Evolutionary conservation across 2,113 vertebrate species (phyloP).

Genomic region (Xyliphius kryptos): DNA sequence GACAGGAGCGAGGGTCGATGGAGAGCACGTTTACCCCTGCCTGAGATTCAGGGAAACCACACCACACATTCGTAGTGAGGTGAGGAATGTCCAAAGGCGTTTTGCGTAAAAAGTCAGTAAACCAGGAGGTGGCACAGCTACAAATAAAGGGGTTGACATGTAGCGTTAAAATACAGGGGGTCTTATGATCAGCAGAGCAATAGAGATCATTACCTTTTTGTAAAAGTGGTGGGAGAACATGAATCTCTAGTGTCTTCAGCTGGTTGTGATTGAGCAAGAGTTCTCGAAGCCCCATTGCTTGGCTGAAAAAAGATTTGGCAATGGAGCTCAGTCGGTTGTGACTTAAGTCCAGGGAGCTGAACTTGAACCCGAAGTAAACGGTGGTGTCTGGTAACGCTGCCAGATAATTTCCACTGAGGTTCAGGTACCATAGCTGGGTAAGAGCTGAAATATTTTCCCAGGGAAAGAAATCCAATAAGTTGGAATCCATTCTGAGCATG

Average conservation of each 20-base stretch:
- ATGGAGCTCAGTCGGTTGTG: constrained; percentile 61
- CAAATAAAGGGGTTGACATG: constrained; percentile 72
- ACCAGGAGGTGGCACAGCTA: constrained; percentile 66
- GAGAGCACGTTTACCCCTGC: constrained; percentile 56
- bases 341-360: constrained; percentile 67
- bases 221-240: constrained; percentile 52
- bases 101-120: constrained; percentile 65
- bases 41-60: constrained; percentile 64
- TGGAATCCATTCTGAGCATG: constrained; percentile 54
- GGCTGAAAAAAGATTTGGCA: constrained; percentile 62
- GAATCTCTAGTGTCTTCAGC: constrained; percentile 54
- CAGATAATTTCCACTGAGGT: constrained; percentile 64
- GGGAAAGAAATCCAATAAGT: constrained; percentile 59
- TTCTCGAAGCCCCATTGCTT: constrained; percentile 33
- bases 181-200: not conserved
- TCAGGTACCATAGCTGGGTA: constrained; percentile 52
- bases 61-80: constrained; percentile 60
- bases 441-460: constrained; percentile 62
- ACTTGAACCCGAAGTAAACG: constrained; percentile 46
- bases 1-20: constrained; percentile 72
- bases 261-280: constrained; percentile 62
- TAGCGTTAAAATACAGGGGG: constrained; percentile 54
- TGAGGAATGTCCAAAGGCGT: constrained; percentile 55
- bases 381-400: constrained; percentile 33
- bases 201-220: constrained; percentile 32